Evolutionary conservation across 2,888 invertebrate species (phyloP), one percentile per base, ranked within the genome.

Genomic region (Drosophila fulvimacula): DNA sequence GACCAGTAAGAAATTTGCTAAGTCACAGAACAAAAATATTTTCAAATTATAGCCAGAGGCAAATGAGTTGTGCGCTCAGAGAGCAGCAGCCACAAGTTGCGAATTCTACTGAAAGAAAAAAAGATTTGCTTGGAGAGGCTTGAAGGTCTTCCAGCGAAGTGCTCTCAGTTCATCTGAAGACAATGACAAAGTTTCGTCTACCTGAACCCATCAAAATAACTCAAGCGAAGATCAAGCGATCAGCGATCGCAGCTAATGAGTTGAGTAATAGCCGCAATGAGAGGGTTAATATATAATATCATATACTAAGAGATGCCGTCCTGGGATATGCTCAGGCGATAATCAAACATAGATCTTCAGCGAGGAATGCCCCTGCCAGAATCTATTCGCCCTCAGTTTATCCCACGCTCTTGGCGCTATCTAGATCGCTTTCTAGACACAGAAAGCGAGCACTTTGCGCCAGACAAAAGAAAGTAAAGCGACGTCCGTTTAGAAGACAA

Each of bases 391-490:
- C 34, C 27, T 21, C 7, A 42, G 39, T 34, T 42, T 61, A 53
- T 76, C 75, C 68, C 75, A 75, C 77, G 75, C 68, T 51, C n/a
- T 36, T 17, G 27, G 27, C 42, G 27, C 27, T 34, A 63, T 73
- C 46, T 69, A 44, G 48, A 60, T 34, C 53, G 59, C 42, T 57
- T 59, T 77, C 56, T 57, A 64, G 59, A 32, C 42, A 36, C 1
- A 44, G 65, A 42, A 15, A 44, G 44, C 24, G 44, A 52, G 58
- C 69, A 49, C 81, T 74, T 57, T 27, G 48, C 51, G 51, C 10
- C 81, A 68, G 71, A 83, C 82, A 82, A 87, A 79, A 72, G 82
- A 82, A 82, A 82, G 87, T 86, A 69, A 81, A 83, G 87, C 55
- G 76, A 64, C 73, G 51, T 74, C 82, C 79, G 81, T 79, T 76